These are phyloP conservation scores for Oasisia sp. DNA, from an alignment of 2,888 invertebrate species.

Conservation along the genomic window DNA sequence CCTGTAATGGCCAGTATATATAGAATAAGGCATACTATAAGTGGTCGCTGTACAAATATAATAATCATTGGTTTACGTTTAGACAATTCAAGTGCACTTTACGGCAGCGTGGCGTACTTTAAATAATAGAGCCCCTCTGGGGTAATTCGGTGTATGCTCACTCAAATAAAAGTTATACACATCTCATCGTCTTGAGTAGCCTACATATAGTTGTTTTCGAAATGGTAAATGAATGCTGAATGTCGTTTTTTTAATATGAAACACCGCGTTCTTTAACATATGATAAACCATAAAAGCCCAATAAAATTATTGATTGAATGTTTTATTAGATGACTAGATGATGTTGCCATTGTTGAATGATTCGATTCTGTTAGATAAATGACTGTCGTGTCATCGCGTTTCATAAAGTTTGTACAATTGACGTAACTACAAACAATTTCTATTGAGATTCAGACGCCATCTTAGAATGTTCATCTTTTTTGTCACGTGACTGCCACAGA, in stretches of 20 bases:
- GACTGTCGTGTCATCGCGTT: background rate
- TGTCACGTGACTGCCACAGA: background rate
- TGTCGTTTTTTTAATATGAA: background rate
- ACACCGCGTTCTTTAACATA: background rate
- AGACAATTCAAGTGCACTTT: background rate
- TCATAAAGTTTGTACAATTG: background rate
- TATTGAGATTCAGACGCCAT: background rate
- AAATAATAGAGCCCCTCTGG: background rate
- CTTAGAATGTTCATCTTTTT: background rate
- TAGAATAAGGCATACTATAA: background rate
- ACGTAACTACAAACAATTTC: background rate
- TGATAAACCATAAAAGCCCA: no score
- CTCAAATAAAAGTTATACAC: background rate
- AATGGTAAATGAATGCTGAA: background rate
- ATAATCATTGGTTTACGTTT: background rate
- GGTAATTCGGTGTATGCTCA: background rate
- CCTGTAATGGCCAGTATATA: background rate
- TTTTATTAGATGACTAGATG: no score
- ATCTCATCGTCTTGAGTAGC: background rate
- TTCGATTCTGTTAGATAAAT: no score
- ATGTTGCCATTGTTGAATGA: no score
- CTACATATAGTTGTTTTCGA: background rate
- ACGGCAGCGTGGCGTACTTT: background rate
- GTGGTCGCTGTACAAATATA: background rate
- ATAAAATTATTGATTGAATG: no score